Base-by-base conservation (phyloP, 2,797 vertebrate species). In the Coregonus suidteri region DNA sequence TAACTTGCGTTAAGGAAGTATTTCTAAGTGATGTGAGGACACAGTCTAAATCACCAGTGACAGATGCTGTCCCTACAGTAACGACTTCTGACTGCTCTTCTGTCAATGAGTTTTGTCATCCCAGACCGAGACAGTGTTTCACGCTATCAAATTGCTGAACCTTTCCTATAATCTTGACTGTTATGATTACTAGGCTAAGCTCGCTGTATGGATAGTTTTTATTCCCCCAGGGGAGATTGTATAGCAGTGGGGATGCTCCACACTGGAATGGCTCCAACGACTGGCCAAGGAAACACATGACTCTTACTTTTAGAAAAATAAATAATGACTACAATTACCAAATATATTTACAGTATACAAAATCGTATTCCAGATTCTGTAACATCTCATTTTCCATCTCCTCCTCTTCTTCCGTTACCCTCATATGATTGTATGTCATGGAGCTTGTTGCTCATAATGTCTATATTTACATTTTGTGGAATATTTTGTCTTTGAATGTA, bases 31-130 rank as follows among this genome's bases (percentile, higher is more conserved):
- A 83, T 80, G 80, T 75, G 53, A 80, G 71, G 51, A 76, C 66
- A 82, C 62, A 14, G 13, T 14, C 6, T 56, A 56, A 82, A 84
- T 80, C 37, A 67, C 74, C 77, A 77, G 81, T 86, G 87, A 86
- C 88, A 70, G 80, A 31, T 68, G 75, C 83, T 89, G 87, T 89
- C 88, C 82, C 82, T 74, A 64, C 73, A 75, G 87, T 85, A 82
- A 84, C 78, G 71, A 75, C 83, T 78, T 30, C 25, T 78, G 74
- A 76, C 74, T 77, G 67, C 25, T 54, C 37, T 66, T 80, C 69
- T 83, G 87, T 68, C 82, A 68, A 70, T 84, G 86, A 77, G 73
- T 79, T 83, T 75, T 74, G 83, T 87, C 88, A 85, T 77, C 88
- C 72, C 14, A 77, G 56, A 75, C 31, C 70, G 54, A 56, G 54